Evolutionary conservation across 2,113 vertebrate genomes (phyloP), one percentile per base, ranked within the genome.

Genomic region (Barnardius zonarius): DNA sequence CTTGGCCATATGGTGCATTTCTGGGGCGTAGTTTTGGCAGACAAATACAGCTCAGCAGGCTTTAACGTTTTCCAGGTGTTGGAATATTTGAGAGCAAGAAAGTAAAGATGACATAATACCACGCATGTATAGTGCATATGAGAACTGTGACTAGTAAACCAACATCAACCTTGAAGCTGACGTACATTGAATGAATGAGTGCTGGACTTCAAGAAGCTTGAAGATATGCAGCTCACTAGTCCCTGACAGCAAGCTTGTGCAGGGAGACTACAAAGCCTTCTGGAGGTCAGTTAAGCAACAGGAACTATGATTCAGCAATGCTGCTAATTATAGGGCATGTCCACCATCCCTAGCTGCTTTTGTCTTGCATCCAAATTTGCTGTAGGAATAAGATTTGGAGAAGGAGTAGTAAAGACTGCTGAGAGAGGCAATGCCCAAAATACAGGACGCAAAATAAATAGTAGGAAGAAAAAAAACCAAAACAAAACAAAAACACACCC

Each of bases 1-100:
- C 54, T 87, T 79, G 35, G 66, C 83, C 90, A 86, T 85, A 93
- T 73, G 75, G 51, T 83, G 24, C 51, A 15, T 80, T 94, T 91
- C 72, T 63, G 30, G 61, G 43, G 64, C 10, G 4, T 61, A 78
- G 35, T 44, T 92, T 68, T 96, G 95, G 90, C 87, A 96, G 52
- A 49, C 63, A 70, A 74, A 82, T 46, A 62, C 27, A 92, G n/a
- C 68, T 80, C 46, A 90, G 51, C 37, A 72, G 77, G 69, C 35
- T 91, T 88, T 82, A 96, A 93, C 48, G 5, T 69, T n/a, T 93
- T 94, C 83, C 92, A 96, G 77, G 77, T 93, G 69, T 62, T 81
- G 37, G 44, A 95, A 68, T 86, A 82, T 61, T 85, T 91, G 28
- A 93, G 22, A 90, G 41, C 17, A 84, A 88, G 86, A 76, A 41